phyloP scores from a whole-genome alignment of 2,113 vertebrate genomes.

The Orthonyx spaldingii region DNA sequence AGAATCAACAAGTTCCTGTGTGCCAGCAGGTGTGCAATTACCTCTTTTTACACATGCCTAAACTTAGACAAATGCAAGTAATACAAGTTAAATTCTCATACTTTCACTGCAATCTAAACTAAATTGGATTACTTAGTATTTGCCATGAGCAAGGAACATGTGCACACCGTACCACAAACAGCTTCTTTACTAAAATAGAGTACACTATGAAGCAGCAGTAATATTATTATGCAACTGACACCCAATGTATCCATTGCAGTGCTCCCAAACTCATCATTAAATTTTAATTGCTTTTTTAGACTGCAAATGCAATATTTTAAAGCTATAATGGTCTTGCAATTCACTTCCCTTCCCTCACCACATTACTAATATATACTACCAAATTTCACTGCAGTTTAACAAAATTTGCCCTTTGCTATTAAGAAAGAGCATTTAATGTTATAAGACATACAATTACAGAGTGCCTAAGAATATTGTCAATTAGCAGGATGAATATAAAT shows the following conservation, averaged over 20 bases:
- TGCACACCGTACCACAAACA: neutral
- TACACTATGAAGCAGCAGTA: neutral
- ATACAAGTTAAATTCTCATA: neutral
- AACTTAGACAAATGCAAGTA: neutral
- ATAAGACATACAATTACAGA: neutral
- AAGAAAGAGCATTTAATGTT: neutral
- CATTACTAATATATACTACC: neutral
- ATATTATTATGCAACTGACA: neutral
- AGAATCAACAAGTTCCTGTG: neutral
- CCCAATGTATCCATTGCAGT: neutral
- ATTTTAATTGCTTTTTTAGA: neutral
- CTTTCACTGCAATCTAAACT: neutral
- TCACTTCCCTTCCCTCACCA: neutral
- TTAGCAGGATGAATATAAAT: constrained; percentile 15
- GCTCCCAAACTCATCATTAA: neutral
- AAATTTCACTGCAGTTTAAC: neutral
- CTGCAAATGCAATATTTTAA: neutral
- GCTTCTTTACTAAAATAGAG: neutral
- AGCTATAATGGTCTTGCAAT: neutral
- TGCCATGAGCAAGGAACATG: neutral
- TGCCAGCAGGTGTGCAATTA: neutral
- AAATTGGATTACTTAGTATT: neutral
- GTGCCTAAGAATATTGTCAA: neutral
- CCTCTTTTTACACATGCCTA: neutral
- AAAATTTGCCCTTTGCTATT: neutral